phyloP scores from a whole-genome alignment of 2,797 vertebrate species.

The Pseudomugil gertrudae region DNA sequence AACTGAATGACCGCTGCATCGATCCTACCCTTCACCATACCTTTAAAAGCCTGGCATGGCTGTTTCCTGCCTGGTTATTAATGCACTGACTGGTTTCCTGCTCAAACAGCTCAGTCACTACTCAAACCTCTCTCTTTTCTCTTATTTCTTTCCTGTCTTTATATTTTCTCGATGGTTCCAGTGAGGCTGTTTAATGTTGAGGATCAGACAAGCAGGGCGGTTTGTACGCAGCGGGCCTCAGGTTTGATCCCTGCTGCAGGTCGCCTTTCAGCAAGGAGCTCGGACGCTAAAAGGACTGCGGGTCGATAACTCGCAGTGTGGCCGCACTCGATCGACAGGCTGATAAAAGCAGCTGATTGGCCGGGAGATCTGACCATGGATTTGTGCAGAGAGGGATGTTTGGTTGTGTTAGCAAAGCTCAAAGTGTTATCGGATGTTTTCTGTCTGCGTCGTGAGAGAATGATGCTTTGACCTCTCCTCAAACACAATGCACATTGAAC shows the following conservation, averaged over 20 bases:
- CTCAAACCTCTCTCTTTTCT: constrained; percentile 5
- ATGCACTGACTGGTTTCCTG: constrained; percentile 24
- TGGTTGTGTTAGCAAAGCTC: constrained; percentile 6
- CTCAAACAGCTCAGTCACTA: constrained; percentile 1
- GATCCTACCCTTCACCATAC: constrained; percentile 40
- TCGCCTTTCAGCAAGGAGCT: constrained; percentile 39
- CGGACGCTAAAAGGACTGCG: constrained; percentile 42
- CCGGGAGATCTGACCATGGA: constrained; percentile 37
- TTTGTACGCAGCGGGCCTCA: constrained; percentile 36
- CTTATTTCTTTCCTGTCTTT: constrained; percentile 1
- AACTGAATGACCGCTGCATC: constrained; percentile 40
- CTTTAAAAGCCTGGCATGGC: constrained; percentile 46
- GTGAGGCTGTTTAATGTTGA: constrained; percentile 45
- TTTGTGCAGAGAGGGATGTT: constrained; percentile 12
- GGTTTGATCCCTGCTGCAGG: constrained; percentile 57
- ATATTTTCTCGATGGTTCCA: background rate
- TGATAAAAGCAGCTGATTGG: constrained; percentile 48
- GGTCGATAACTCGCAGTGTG: constrained; percentile 52
- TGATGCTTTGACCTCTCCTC: constrained; percentile 8
- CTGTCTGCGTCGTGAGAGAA: background rate
- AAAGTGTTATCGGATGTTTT: constrained; percentile 24
- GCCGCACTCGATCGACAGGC: constrained; percentile 31
- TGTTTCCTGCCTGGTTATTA: constrained; percentile 49
- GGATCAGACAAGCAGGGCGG: constrained; percentile 21
- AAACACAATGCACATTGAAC: constrained; percentile 28